Conservation (phyloP, 2,888 invertebrate genomes). For the Harmothoe impar region DNA sequence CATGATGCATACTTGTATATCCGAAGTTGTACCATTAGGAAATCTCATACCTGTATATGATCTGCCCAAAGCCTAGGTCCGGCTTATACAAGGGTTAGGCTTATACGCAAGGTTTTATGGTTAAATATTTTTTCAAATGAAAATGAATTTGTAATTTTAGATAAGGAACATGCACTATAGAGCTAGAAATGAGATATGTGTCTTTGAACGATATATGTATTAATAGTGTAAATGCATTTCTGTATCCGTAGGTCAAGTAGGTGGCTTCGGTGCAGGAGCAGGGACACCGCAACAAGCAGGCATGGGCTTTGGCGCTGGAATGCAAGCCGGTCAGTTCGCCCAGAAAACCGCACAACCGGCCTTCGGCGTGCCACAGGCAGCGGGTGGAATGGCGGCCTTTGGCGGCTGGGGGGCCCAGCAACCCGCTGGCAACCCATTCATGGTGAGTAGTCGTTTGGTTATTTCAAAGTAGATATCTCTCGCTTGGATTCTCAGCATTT, state of each 20-base stretch:
- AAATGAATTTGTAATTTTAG: no score
- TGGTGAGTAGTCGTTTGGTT: constrained; percentile 34
- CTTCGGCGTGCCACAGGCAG: constrained; percentile 27
- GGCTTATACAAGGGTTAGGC: no score
- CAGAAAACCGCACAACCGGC: constrained; percentile 16
- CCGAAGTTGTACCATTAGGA: no score
- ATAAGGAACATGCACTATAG: no score
- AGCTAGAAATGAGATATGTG: no score
- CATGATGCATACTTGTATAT: no score
- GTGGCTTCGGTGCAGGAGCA: constrained; percentile 3
- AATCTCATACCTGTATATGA: no score
- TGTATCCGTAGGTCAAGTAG: constrained; percentile 28
- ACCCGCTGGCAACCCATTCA: constrained; percentile 61
- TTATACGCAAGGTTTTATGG: no score
- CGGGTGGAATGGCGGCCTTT: not conserved
- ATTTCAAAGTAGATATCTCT: not conserved
- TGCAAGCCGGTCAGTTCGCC: constrained; percentile 39
- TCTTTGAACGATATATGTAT: no score
- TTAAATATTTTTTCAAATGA: no score
- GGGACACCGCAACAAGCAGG: constrained; percentile 5
- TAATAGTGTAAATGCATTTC: not conserved
- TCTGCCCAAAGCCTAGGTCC: no score
- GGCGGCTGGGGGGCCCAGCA: constrained; percentile 48
- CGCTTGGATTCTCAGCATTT: no score
- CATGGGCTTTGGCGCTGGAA: not conserved